Base-by-base conservation (phyloP, 2,888 invertebrate genomes). In the Caenorhabditis doughertyi region DNA sequence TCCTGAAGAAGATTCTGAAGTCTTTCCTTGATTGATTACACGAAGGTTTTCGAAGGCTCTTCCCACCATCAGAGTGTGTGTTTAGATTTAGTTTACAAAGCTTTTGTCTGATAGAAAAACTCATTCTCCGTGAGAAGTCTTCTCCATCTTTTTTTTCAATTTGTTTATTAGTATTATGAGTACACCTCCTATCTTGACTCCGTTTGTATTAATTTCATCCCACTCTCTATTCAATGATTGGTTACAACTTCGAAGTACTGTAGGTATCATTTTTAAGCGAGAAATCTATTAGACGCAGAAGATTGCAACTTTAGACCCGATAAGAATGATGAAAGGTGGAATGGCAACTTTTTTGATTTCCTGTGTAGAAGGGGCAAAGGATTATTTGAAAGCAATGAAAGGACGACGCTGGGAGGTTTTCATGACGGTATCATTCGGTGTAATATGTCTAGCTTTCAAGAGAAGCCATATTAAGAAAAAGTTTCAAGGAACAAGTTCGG, bases 21-120 rank as follows among this genome's bases (percentile, higher is more conserved):
- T n/a, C 32, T 18, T 47, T 47, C 44, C 32, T 65, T 74, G 73
- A 74, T 64, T 74, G 73, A 74, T 74, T 56, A 56, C 53, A 53
- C 35, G 42, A 29, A 64, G n/a, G 44, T 56, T 68, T 32, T 47
- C 27, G 39, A 23, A 7, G 44, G 21, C 42, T 9, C 23, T 25
- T 23, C 2, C 23, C 42, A 25, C 16, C 44, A 25, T 21, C 60
- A 8, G n/a, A 55, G 29, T 56, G 42, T 62, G 62, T 62, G 70
- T 58, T 51, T 70, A 47, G 21, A 27, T 29, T 42, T 51, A 47
- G 53, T 42, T 68, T 44, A 71, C 71, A 71, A 65, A 51, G 32
- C 3, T 7, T 18, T 47, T 13, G 27, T 42, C 9, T 60, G 21
- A 58, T 49, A 11, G 21, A 56, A 18, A 21, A 47, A 35, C 32